Evolutionary conservation across 2,888 invertebrate species (phyloP).

Genomic region (Hirtodrosophila confusa): DNA sequence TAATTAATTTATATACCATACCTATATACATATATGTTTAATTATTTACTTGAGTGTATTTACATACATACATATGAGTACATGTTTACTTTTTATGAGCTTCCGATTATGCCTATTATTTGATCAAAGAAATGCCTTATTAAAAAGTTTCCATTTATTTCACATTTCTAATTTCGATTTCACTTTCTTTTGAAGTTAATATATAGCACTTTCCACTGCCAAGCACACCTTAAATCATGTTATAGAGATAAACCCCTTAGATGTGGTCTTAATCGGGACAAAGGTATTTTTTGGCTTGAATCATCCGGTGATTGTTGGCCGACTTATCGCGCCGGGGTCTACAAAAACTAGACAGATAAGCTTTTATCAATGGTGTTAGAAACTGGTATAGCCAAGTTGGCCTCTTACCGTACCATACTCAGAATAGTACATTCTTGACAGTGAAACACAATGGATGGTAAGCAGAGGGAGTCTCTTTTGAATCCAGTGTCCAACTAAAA

Average conservation of each 20-base stretch:
- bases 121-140: not conserved
- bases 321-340: not conserved
- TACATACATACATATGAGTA: not conserved
- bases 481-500: conserved; percentile 1
- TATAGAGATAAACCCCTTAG: not conserved
- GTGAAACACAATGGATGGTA: conserved; percentile 59
- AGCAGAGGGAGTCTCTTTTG: conserved; percentile 22
- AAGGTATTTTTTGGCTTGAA: conserved; percentile 12
- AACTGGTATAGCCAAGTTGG: conserved; percentile 6
- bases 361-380: conserved; percentile 14
- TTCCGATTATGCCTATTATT: too few species aligned
- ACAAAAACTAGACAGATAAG: conserved; percentile 18
- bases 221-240: conserved; percentile 6
- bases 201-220: not conserved
- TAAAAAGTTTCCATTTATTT: not conserved
- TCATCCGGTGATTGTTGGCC: conserved; percentile 12
- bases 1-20: too few species aligned
- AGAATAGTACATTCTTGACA: conserved; percentile 34
- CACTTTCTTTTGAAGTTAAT: conserved; percentile 1
- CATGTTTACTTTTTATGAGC: too few species aligned
- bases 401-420: not conserved
- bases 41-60: not conserved
- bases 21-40: too few species aligned
- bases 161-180: not conserved
- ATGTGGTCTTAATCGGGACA: conserved; percentile 18